A percentile compares a stretch with the other conserved stretches of the same genome.
Evolutionary conservation across 1,140 invertebrate species (phyloP).

Genomic region (Drosophila nasuta): DNA sequence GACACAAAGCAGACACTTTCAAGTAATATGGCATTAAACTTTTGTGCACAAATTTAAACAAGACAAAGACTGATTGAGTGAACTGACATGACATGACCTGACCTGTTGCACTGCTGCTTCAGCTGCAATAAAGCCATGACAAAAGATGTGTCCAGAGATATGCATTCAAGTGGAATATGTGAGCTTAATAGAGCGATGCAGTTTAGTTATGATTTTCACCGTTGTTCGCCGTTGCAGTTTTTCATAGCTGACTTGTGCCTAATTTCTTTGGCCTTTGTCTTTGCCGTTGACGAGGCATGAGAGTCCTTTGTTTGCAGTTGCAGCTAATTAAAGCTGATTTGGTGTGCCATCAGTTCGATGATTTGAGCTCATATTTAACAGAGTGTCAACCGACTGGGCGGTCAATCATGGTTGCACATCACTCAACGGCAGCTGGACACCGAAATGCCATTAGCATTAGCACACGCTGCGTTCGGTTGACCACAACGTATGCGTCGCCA

Average conservation of each 20-base stretch:
- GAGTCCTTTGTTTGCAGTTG: conserved; percentile 1
- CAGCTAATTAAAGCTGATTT: conserved; percentile 1
- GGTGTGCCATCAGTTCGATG: conserved; percentile 7
- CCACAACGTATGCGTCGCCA: conserved; percentile 30
- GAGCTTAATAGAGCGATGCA: conserved; percentile 17
- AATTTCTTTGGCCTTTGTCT: conserved; percentile 23
- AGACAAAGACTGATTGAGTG: conserved; percentile 9
- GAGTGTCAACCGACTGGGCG: conserved; percentile 21
- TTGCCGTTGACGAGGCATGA: conserved; percentile 10
- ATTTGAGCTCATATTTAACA: conserved; percentile 32
- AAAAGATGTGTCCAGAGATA: conserved; percentile 2
- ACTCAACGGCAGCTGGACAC: conserved; percentile 49
- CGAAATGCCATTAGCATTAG: conserved; percentile 73
- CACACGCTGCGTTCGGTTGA: conserved; percentile 54
- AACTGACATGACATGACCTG: not conserved
- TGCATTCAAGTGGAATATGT: conserved; percentile 34
- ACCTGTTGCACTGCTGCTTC: conserved; percentile 6
- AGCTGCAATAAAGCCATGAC: conserved; percentile 4
- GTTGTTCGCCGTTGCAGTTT: conserved; percentile 42
- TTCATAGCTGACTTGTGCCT: conserved; percentile 60
- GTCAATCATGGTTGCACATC: conserved; percentile 47
- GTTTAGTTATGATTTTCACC: conserved; percentile 21
- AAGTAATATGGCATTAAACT: not conserved
- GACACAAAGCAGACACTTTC: conserved; percentile 20
- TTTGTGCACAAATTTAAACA: not conserved